Evolutionary conservation across 1,140 invertebrate genomes (phyloP).

Genomic region (Drosophila watanabei): DNA sequence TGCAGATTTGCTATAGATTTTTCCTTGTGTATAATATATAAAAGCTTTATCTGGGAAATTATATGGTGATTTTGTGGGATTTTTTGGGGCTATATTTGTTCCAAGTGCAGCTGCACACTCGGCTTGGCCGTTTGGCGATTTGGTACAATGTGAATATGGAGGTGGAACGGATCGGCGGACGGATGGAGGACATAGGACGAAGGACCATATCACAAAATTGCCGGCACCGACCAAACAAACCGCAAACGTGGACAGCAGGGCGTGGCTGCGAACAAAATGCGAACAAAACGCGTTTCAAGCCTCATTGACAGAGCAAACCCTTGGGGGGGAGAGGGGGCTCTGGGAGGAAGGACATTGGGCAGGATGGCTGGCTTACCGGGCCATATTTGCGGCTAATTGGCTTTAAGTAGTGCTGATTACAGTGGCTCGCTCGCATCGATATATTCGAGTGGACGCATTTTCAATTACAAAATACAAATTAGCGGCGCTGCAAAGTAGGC

Average conservation of each 20-base stretch:
- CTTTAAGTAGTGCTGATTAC: slow-evolving; percentile 83
- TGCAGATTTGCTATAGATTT: too few relatives aligned
- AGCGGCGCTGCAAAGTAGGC: slow-evolving; percentile 61
- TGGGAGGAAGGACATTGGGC: not conserved
- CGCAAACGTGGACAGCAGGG: slow-evolving; percentile 68
- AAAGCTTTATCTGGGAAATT: slow-evolving; percentile 9
- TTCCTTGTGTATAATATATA: not conserved
- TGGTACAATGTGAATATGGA: slow-evolving; percentile 51
- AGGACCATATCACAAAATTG: slow-evolving; percentile 66
- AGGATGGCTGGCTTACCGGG: slow-evolving; percentile 62
- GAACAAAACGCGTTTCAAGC: slow-evolving; percentile 78
- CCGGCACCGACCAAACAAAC: slow-evolving; percentile 51
- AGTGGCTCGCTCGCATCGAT: slow-evolving; percentile 53
- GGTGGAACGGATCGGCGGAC: not conserved
- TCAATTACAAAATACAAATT: slow-evolving; percentile 83
- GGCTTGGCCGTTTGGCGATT: slow-evolving; percentile 29
- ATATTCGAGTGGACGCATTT: slow-evolving; percentile 56
- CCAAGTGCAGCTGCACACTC: slow-evolving; percentile 26
- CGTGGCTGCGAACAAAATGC: slow-evolving; percentile 62
- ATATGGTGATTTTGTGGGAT: slow-evolving; percentile 13
- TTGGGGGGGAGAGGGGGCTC: not conserved
- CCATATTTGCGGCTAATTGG: slow-evolving; percentile 83
- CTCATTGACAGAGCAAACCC: slow-evolving; percentile 60
- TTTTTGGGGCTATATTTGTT: slow-evolving; percentile 5
- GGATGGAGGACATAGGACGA: slow-evolving; percentile 20